phyloP scores from a whole-genome alignment of 2,888 invertebrate species.

The Ornithoptera alexandrae region DNA sequence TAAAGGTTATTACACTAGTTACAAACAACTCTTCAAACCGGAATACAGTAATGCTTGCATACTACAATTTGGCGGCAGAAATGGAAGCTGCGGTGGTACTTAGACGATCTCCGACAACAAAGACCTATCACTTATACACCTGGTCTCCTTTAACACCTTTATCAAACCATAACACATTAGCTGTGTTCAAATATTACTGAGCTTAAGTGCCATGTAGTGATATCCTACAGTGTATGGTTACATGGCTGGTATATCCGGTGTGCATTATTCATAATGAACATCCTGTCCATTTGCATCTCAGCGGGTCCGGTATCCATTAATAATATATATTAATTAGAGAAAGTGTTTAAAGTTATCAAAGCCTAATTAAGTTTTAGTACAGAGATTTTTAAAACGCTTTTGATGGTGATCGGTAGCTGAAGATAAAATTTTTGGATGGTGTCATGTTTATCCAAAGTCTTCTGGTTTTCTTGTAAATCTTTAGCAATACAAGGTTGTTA shows the following conservation, averaged over 20 bases:
- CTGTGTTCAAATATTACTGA: background rate
- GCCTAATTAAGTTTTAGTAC: background rate
- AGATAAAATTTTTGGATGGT: background rate
- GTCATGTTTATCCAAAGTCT: no score
- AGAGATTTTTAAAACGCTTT: background rate
- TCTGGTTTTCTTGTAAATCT: no score
- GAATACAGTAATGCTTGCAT: no score
- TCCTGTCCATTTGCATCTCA: slow-evolving; percentile 20
- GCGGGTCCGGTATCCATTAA: slow-evolving; percentile 11
- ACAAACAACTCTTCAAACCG: no score
- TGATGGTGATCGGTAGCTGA: background rate
- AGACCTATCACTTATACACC: no score
- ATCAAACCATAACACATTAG: no score
- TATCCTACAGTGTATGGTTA: slow-evolving; percentile 7
- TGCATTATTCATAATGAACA: slow-evolving; percentile 19
- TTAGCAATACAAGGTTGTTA: no score
- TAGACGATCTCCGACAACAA: no score
- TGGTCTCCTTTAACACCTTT: no score
- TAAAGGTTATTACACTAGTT: no score
- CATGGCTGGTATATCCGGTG: slow-evolving; percentile 19
- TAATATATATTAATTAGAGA: slow-evolving; percentile 7
- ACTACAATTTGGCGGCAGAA: no score
- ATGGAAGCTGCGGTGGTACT: no score
- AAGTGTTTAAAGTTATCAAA: background rate
- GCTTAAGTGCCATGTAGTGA: background rate